Percentiles rank a stretch among this genome's conserved stretches.
phyloP scores from a whole-genome alignment of 1,140 invertebrate species.

The Drosophila nigromelanica region DNA sequence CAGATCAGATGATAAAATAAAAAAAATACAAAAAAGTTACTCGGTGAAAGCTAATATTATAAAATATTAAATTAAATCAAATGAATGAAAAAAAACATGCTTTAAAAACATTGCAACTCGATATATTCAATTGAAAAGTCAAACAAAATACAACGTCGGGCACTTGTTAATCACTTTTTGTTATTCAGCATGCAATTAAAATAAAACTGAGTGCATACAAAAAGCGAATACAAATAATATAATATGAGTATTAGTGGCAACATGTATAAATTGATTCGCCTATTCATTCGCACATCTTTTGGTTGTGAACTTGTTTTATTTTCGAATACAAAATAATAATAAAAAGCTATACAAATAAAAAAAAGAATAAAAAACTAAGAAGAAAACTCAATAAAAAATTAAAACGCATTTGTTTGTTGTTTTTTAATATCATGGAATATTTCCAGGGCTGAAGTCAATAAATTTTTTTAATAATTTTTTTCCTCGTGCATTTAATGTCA shows the following conservation, averaged over 20 bases:
- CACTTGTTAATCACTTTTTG: conserved; percentile 65
- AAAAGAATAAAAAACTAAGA: conserved; percentile 2
- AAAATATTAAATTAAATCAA: conserved; percentile 15
- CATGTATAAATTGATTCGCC: conserved; percentile 73
- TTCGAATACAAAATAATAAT: conserved; percentile 38
- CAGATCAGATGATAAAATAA: conserved; percentile 16
- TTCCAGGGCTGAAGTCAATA: conserved; percentile 42
- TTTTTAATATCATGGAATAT: conserved; percentile 42
- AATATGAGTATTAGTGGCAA: conserved; percentile 34
- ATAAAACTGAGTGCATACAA: conserved; percentile 47
- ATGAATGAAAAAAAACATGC: conserved; percentile 22
- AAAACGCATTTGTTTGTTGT: conserved; percentile 39
- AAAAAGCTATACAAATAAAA: conserved; percentile 2
- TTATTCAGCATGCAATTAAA: conserved; percentile 69
- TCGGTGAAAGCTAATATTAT: conserved; percentile 4
- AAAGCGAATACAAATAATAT: conserved; percentile 29
- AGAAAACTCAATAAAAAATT: conserved; percentile 52
- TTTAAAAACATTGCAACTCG: conserved; percentile 43
- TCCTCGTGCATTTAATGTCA: conserved; percentile 45
- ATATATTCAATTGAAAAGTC: conserved; percentile 44
- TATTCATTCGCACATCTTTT: conserved; percentile 73
- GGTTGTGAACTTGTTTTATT: conserved; percentile 66
- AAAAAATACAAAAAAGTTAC: neutral
- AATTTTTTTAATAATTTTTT: conserved; percentile 40
- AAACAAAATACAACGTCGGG: conserved; percentile 34